phyloP scores from a whole-genome alignment of 30 jellyfish, hydroid and myxozoan species.

The Clytia hemisphaerica region DNA sequence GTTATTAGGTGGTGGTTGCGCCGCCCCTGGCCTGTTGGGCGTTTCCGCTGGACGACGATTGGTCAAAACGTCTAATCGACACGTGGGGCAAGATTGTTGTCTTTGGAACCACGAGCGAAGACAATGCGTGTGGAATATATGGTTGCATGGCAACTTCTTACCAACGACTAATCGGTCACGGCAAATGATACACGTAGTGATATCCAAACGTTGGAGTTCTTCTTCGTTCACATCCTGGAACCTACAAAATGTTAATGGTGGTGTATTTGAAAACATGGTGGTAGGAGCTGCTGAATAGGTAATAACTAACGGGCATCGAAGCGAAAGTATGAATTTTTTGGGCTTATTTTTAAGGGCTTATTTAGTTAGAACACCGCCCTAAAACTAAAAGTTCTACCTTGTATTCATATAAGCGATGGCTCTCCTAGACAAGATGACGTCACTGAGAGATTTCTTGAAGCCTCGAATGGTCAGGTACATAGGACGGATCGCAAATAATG shows the following conservation, averaged over 20 bases:
- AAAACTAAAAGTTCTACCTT: constrained; percentile 42
- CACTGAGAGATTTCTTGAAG: constrained; percentile 88
- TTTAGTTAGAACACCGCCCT: too few relatives aligned
- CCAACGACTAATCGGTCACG: constrained; percentile 98
- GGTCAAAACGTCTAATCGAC: constrained; percentile 92
- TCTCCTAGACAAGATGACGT: constrained; percentile 89
- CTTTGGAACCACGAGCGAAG: constrained; percentile 99
- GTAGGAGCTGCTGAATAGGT: too few relatives aligned
- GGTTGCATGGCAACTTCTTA: constrained; percentile 94
- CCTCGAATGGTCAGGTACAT: constrained; percentile 87
- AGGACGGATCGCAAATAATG: constrained; percentile 94
- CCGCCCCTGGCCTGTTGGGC: constrained; percentile 44
- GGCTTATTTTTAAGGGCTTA: too few relatives aligned
- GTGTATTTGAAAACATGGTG: too few relatives aligned
- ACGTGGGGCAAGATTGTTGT: constrained; percentile 99
- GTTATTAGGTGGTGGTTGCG: constrained; percentile 70
- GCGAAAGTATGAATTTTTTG: too few relatives aligned
- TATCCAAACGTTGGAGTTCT: constrained; percentile 68
- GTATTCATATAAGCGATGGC: constrained; percentile 98
- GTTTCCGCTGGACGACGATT: not conserved
- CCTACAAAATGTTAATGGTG: constrained; percentile 27
- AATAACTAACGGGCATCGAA: too few relatives aligned
- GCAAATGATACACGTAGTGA: constrained; percentile 92
- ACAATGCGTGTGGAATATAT: constrained; percentile 92
- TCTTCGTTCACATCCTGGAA: constrained; percentile 92